Evolutionary conservation across 2,888 invertebrate genomes (phyloP).

Genomic region (Desoria tigrina): DNA sequence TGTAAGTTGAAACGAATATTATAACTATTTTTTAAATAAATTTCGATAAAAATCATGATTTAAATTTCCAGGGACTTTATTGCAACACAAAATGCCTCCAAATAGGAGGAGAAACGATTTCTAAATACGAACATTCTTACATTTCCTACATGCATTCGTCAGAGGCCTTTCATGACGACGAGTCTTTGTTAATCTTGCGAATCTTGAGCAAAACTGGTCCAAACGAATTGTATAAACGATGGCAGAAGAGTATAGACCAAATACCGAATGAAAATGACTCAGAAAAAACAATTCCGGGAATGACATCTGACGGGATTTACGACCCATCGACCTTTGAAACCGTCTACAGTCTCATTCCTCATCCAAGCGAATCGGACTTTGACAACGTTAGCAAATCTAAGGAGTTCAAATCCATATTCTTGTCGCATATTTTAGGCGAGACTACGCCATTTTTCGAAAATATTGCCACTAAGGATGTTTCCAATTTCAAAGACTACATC

Average conservation of each 20-base stretch:
- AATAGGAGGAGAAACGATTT: constrained; percentile 24
- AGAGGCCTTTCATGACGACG: constrained; percentile 10
- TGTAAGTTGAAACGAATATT: constrained; percentile 36
- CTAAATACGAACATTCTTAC: constrained; percentile 42
- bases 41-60: too few relatives aligned
- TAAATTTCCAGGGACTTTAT: constrained; percentile 41
- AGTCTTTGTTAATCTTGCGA: constrained; percentile 38
- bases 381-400: background rate
- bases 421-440: constrained; percentile 35
- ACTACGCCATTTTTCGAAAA: constrained; percentile 24
- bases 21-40: too few relatives aligned
- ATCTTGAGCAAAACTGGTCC: constrained; percentile 40
- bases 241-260: background rate
- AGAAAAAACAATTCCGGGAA: background rate
- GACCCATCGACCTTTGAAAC: constrained; percentile 29
- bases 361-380: constrained; percentile 6
- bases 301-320: constrained; percentile 20
- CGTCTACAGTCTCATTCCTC: constrained; percentile 39
- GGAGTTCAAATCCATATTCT: constrained; percentile 35
- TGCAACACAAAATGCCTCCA: constrained; percentile 39
- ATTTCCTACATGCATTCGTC: constrained; percentile 36
- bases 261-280: background rate
- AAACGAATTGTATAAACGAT: background rate
- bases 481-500: too few relatives aligned
- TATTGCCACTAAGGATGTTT: too few relatives aligned